Percentiles rank a stretch among this genome's conserved stretches.
These are phyloP conservation scores for Aselliscus stoliczkanus DNA, from an alignment of 2,797 vertebrate species.

Conservation along the genomic window DNA sequence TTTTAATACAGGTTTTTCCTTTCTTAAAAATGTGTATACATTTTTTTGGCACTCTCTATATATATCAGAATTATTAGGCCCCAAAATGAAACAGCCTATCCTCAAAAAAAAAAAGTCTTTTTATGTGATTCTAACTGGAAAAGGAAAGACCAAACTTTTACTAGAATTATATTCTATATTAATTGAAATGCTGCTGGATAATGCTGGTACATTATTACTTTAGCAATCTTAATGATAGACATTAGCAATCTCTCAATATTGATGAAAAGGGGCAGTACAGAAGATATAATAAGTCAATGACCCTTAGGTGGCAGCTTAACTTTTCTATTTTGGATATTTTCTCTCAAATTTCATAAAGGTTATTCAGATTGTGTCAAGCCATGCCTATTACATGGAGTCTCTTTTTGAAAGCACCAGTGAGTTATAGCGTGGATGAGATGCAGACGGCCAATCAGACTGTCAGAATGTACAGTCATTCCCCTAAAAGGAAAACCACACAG, in stretches of 20 bases:
- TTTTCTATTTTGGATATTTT: conserved; percentile 8
- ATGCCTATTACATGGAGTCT: conserved; percentile 6
- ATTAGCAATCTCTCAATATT: background rate
- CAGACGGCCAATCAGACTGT: conserved; percentile 63
- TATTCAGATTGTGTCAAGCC: background rate
- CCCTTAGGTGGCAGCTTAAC: background rate
- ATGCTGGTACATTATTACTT: background rate
- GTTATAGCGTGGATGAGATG: conserved; percentile 15
- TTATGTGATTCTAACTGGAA: background rate
- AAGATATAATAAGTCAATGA: background rate
- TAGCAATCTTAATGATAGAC: background rate
- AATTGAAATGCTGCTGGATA: background rate
- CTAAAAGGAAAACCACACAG: conserved; percentile 70
- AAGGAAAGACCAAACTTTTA: background rate
- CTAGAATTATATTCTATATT: background rate
- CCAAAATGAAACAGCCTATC: background rate
- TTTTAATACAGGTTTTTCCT: too few species aligned
- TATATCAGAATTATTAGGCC: background rate
- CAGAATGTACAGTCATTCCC: conserved; percentile 65
- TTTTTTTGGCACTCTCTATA: background rate
- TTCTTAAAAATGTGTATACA: too few species aligned
- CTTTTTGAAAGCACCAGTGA: conserved; percentile 7
- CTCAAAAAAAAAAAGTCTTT: too few species aligned
- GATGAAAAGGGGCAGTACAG: background rate
- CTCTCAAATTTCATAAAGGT: conserved; percentile 35